A percentile compares a stretch with the other conserved stretches of the same genome.
phyloP scores from a whole-genome alignment of 2,113 vertebrate genomes.

The Ageneiosus marmoratus region DNA sequence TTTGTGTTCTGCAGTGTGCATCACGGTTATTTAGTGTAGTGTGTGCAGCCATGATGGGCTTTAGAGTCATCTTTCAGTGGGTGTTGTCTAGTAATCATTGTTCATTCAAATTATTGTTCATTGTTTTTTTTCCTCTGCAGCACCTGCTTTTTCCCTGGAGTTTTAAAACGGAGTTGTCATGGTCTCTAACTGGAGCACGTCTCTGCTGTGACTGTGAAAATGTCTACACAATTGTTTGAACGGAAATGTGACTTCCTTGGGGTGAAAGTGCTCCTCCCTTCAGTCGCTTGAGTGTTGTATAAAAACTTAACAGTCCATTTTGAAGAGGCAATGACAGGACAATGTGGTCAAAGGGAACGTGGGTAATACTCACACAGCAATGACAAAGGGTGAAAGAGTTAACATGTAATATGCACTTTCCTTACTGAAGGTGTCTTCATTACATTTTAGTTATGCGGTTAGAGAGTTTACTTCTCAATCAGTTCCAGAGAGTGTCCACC shows the following conservation, averaged over 20 bases:
- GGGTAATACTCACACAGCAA: constrained; percentile 5
- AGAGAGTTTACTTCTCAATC: background rate
- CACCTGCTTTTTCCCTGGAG: background rate
- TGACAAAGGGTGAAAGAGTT: constrained; percentile 13
- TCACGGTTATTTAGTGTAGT: background rate
- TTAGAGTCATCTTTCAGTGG: background rate
- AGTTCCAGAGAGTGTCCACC: background rate
- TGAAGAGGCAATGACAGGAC: constrained; percentile 37
- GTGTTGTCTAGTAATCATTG: background rate
- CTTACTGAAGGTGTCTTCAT: background rate
- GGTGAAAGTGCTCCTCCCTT: constrained; percentile 25
- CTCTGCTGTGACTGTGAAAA: constrained; percentile 15
- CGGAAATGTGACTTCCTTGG: constrained; percentile 33
- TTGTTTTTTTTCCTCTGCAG: constrained; percentile 11
- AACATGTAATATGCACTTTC: background rate
- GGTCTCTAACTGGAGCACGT: background rate
- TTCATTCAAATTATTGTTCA: constrained; percentile 16
- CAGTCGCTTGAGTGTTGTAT: constrained; percentile 31
- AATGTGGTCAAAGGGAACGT: constrained; percentile 27
- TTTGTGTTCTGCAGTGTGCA: background rate
- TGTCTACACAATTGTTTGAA: background rate
- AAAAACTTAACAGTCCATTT: constrained; percentile 27
- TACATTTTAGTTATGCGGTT: background rate
- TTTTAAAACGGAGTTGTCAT: constrained; percentile 6
- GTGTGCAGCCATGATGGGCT: background rate